Evolutionary conservation across 2,113 vertebrate genomes (phyloP).

Genomic region (Siniperca knerii): DNA sequence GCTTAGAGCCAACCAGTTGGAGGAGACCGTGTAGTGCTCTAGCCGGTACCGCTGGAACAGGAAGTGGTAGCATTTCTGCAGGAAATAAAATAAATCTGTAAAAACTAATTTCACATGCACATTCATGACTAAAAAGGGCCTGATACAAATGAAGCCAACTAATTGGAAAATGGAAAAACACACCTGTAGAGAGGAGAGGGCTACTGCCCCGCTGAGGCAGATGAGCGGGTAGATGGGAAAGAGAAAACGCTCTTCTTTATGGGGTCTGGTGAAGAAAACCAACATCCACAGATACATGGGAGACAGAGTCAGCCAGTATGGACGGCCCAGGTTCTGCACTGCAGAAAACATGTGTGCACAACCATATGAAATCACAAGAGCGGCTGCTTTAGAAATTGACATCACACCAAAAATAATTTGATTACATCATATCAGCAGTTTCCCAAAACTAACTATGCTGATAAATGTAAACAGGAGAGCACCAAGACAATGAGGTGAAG

Average conservation of each 20-base stretch:
- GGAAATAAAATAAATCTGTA: constrained; percentile 27
- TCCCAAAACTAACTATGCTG: background rate
- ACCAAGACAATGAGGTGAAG: background rate
- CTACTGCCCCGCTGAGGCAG: constrained; percentile 94
- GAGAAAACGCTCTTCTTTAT: constrained; percentile 98
- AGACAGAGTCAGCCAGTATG: constrained; percentile 97
- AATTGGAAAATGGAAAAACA: background rate
- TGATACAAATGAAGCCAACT: background rate
- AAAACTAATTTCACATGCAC: background rate
- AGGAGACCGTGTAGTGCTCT: constrained; percentile 97
- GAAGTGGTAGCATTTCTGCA: constrained; percentile 99
- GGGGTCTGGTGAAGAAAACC: constrained; percentile 96
- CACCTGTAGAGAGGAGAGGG: constrained; percentile 97
- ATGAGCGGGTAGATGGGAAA: constrained; percentile 98
- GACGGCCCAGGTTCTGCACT: constrained; percentile 98
- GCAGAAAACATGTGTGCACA: constrained; percentile 71
- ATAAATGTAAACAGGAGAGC: background rate
- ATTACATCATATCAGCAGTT: background rate
- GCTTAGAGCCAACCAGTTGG: constrained; percentile 93
- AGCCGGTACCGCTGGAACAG: constrained; percentile 95
- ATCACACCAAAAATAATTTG: background rate
- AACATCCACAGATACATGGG: constrained; percentile 99
- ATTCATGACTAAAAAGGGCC: background rate
- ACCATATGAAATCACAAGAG: constrained; percentile 23
- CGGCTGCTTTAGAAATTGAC: background rate